Evolutionary conservation across 2,888 invertebrate species (phyloP).

Genomic region (Epinotia nisella): DNA sequence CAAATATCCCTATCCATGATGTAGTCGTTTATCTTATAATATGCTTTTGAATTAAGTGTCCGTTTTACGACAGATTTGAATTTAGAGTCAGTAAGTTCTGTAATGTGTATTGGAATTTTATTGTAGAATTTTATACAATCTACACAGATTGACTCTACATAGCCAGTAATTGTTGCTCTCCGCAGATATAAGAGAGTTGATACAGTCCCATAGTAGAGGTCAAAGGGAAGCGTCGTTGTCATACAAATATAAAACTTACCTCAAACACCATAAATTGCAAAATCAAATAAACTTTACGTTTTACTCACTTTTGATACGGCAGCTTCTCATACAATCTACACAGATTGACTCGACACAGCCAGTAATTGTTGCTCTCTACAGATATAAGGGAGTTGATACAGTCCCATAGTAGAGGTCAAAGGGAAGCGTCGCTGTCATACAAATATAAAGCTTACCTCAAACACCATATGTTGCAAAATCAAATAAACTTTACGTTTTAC

Average conservation of each 20-base stretch:
- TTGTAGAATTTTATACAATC: too few species aligned
- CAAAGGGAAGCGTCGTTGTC: conserved; percentile 85
- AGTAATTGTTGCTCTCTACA: conserved; percentile 90
- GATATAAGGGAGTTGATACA: conserved; percentile 86
- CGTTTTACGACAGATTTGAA: too few species aligned
- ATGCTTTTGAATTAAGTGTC: too few species aligned
- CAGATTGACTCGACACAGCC: conserved; percentile 90
- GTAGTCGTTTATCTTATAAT: too few species aligned
- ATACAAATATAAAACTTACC: background rate
- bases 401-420: conserved; percentile 82
- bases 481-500: conserved; percentile 45
- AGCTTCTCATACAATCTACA: conserved; percentile 74
- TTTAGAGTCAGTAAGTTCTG: too few species aligned
- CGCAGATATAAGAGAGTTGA: conserved; percentile 86
- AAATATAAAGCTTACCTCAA: background rate
- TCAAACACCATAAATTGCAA: background rate
- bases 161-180: conserved; percentile 93
- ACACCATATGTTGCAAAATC: background rate
- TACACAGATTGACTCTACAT: conserved; percentile 66
- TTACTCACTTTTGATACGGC: conserved; percentile 73
- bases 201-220: conserved; percentile 80
- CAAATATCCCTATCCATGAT: too few species aligned
- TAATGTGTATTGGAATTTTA: too few species aligned
- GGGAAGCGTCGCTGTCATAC: conserved; percentile 82
- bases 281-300: background rate